Evolutionary conservation across 2,797 vertebrate species (phyloP).

Genomic region (Gambusia yucatana): DNA sequence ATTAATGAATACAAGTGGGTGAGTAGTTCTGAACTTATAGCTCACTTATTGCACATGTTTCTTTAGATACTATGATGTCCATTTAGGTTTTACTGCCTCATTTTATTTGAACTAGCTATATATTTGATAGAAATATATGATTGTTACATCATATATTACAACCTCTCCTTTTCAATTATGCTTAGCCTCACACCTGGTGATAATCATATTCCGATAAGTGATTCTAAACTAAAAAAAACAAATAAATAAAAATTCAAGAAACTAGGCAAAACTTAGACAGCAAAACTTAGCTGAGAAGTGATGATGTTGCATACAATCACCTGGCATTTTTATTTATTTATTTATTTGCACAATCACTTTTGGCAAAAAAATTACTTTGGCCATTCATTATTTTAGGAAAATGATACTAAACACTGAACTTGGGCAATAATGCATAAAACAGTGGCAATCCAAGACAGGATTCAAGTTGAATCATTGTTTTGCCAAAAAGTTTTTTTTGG

Average conservation of each 20-base stretch:
- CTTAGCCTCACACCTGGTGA: background rate
- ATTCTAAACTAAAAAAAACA: no score
- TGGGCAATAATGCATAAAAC: background rate
- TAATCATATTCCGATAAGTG: background rate
- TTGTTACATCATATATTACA: background rate
- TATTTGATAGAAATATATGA: background rate
- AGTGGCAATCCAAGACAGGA: background rate
- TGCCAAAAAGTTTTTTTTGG: background rate
- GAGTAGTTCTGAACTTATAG: background rate
- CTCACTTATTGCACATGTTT: background rate
- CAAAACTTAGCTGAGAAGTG: background rate
- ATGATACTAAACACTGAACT: background rate
- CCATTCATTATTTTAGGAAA: no score
- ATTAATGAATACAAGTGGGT: background rate
- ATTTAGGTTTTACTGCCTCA: background rate
- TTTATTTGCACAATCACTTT: no score
- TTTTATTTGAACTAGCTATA: background rate
- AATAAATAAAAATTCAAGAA: background rate
- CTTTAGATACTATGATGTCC: background rate
- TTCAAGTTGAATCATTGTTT: background rate
- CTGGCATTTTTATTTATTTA: no score
- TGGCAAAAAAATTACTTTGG: no score
- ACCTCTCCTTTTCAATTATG: background rate
- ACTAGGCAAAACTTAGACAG: background rate
- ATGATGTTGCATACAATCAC: background rate